A percentile compares a stretch with the other conserved stretches of the same genome.
phyloP scores from a whole-genome alignment of 2,888 invertebrate species.

The Archaeoteleia sp. region DNA sequence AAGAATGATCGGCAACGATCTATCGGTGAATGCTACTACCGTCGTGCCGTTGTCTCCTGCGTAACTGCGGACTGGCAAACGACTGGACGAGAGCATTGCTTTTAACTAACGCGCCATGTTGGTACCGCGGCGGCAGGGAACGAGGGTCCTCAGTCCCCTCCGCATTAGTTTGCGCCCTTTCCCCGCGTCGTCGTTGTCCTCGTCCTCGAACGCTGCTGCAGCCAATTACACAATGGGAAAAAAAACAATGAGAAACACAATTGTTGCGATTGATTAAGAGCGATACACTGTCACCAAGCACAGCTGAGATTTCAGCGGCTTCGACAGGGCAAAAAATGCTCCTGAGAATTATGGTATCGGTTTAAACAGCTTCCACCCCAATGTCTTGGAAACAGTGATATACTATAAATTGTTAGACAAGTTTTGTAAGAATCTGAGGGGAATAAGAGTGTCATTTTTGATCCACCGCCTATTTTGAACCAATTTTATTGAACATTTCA shows the following conservation, averaged over 20 bases:
- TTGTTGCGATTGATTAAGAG: conserved; percentile 44
- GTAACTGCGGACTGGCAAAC: conserved; percentile 66
- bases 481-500: no score
- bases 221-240: conserved; percentile 47
- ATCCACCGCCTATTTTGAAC: no score
- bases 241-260: conserved; percentile 22
- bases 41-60: conserved; percentile 48
- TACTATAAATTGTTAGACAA: no score
- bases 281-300: conserved; percentile 6
- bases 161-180: conserved; percentile 42
- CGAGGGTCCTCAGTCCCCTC: conserved; percentile 50
- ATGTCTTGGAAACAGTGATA: no score
- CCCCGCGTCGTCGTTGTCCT: conserved; percentile 45
- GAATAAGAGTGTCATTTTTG: no score
- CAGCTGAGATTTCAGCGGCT: no score
- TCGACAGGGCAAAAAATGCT: background rate
- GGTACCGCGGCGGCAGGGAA: conserved; percentile 64
- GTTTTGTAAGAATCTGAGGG: no score
- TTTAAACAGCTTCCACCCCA: no score
- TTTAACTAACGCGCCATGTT: conserved; percentile 74
- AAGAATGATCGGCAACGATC: conserved; percentile 9
- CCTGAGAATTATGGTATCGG: background rate
- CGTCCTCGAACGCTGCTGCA: conserved; percentile 50
- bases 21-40: conserved; percentile 11
- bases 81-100: conserved; percentile 70